Conservation (phyloP, 2,888 invertebrate species). For the Gandaritis pyraliata region DNA sequence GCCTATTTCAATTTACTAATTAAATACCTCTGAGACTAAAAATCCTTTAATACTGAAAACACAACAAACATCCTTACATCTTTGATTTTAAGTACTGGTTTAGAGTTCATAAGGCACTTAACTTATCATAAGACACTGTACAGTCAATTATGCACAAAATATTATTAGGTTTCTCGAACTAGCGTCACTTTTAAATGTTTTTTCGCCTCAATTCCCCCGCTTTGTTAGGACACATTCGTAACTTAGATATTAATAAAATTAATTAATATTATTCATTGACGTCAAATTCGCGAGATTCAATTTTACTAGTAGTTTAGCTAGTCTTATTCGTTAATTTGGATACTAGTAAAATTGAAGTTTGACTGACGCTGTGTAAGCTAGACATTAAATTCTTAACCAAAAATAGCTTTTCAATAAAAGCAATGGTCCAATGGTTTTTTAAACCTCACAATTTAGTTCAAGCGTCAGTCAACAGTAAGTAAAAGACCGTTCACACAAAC, state of each 20-base stretch:
- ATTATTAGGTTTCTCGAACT: constrained; percentile 29
- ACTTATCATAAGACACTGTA: constrained; percentile 64
- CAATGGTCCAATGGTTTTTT: constrained; percentile 22
- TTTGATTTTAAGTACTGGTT: constrained; percentile 60
- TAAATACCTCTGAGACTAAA: constrained; percentile 42
- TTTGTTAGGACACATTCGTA: constrained; percentile 73
- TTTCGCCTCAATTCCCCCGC: constrained; percentile 49
- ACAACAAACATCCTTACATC: constrained; percentile 56
- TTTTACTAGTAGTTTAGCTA: constrained; percentile 58
- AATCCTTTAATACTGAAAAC: constrained; percentile 60
- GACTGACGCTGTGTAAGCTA: constrained; percentile 56
- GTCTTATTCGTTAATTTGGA: constrained; percentile 46
- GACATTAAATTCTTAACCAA: constrained; percentile 8
- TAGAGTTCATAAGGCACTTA: constrained; percentile 62
- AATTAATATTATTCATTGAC: constrained; percentile 71
- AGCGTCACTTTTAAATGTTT: constrained; percentile 38
- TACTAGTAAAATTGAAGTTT: constrained; percentile 66
- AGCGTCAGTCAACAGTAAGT: constrained; percentile 60
- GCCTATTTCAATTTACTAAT: constrained; percentile 38
- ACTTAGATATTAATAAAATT: constrained; percentile 70
- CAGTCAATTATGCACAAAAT: constrained; percentile 48
- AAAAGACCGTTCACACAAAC: constrained; percentile 71
- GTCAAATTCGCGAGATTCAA: constrained; percentile 63
- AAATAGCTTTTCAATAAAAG: constrained; percentile 18
- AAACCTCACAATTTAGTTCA: constrained; percentile 30